Percentiles rank a stretch among this genome's conserved stretches.
These are phyloP conservation scores for Drepana arcuata DNA, from an alignment of 1,140 invertebrate species.

Conservation along the genomic window DNA sequence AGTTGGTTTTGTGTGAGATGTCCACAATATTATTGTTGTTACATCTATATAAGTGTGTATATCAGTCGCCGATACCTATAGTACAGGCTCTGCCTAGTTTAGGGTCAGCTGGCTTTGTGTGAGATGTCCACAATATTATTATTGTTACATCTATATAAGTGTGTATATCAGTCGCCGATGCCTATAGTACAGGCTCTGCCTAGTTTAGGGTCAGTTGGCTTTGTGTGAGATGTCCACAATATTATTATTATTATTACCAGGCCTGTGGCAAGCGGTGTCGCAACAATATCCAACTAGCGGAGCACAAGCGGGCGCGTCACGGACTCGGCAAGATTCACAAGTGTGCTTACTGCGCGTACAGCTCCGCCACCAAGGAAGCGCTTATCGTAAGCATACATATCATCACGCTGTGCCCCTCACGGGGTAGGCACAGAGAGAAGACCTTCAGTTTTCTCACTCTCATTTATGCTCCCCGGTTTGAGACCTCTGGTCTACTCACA, in stretches of 20 bases:
- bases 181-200: background rate
- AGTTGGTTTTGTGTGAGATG: too few species aligned
- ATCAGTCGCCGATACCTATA: too few species aligned
- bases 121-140: background rate
- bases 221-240: background rate
- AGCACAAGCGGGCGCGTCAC: conserved; percentile 52
- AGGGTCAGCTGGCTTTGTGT: too few species aligned
- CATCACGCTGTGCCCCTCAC: too few species aligned
- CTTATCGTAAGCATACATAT: conserved; percentile 51
- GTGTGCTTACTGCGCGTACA: conserved; percentile 56
- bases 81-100: too few species aligned
- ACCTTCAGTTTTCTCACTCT: too few species aligned
- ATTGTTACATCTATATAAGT: background rate
- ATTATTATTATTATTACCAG: conserved; percentile 12
- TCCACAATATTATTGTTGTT: too few species aligned
- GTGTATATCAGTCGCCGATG: background rate
- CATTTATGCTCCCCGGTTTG: too few species aligned
- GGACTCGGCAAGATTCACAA: conserved; percentile 48
- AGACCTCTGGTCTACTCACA: too few species aligned
- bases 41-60: too few species aligned
- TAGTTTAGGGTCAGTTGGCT: background rate
- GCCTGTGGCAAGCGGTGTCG: conserved; percentile 51
- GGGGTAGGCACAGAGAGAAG: too few species aligned
- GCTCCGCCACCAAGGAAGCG: conserved; percentile 52
- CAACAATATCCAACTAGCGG: conserved; percentile 52